phyloP scores from a whole-genome alignment of 2,113 vertebrate species.

The Pachycephala philippinensis region DNA sequence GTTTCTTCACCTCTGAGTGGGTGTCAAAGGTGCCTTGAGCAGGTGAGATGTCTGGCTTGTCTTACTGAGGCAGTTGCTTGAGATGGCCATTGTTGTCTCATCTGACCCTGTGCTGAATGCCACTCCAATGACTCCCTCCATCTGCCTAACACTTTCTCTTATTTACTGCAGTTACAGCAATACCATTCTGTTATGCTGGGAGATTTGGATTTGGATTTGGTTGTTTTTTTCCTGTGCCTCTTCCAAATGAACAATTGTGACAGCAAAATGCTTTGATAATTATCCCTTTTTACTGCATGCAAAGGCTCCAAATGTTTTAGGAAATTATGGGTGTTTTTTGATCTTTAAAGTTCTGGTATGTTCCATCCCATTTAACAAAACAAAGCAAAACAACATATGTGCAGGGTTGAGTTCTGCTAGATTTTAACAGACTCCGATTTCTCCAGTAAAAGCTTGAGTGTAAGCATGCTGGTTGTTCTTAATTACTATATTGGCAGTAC shows the following conservation, averaged over 20 bases:
- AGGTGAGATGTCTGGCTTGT: background rate
- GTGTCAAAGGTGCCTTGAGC: background rate
- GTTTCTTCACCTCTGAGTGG: background rate
- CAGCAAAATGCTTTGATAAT: background rate
- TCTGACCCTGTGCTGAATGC: background rate
- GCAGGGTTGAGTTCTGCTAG: constrained; percentile 38
- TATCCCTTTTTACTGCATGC: background rate
- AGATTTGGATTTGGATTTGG: background rate
- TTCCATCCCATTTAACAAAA: constrained; percentile 59
- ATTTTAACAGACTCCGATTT: constrained; percentile 30
- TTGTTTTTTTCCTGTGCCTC: background rate
- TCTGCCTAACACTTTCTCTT: background rate
- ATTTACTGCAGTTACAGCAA: background rate
- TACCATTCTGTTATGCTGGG: background rate
- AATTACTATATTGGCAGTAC: constrained; percentile 34
- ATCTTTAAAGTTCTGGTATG: constrained; percentile 50
- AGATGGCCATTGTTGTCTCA: accelerated
- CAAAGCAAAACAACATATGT: constrained; percentile 64
- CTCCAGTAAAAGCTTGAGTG: constrained; percentile 3
- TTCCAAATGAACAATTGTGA: constrained; percentile 39
- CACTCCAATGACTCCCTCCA: background rate
- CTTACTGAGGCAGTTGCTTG: background rate
- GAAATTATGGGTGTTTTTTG: constrained; percentile 8
- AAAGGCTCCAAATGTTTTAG: constrained; percentile 21
- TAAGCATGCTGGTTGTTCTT: background rate